Evolutionary conservation across 2,888 invertebrate species (phyloP).

Genomic region (Drosophila antonietae): DNA sequence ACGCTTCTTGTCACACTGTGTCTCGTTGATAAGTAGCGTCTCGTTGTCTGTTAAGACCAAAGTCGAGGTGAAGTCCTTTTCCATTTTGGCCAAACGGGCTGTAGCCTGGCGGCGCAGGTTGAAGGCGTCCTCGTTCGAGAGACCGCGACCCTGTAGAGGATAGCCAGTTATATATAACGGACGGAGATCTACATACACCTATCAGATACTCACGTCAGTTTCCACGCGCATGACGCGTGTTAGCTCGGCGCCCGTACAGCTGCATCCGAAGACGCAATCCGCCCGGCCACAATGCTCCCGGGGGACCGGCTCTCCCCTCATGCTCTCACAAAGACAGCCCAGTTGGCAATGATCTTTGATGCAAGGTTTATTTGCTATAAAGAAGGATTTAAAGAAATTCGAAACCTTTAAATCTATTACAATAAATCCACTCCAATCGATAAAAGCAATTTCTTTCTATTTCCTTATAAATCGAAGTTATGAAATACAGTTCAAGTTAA

Average conservation of each 20-base stretch:
- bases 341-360: slow-evolving; percentile 86
- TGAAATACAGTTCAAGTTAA: no score
- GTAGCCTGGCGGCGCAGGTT: slow-evolving; percentile 83
- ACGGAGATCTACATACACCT: background rate
- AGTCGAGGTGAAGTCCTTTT: slow-evolving; percentile 90
- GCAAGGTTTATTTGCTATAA: slow-evolving; percentile 84
- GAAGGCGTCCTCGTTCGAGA: slow-evolving; percentile 83
- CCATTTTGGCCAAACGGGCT: slow-evolving; percentile 88
- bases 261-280: slow-evolving; percentile 85
- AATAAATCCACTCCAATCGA: background rate
- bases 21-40: slow-evolving; percentile 87
- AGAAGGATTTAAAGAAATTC: background rate
- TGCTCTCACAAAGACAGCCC: slow-evolving; percentile 89
- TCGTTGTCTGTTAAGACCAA: slow-evolving; percentile 88
- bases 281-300: slow-evolving; percentile 87
- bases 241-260: slow-evolving; percentile 81
- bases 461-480: no score
- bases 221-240: slow-evolving; percentile 82
- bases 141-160: slow-evolving; percentile 72
- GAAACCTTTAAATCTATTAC: background rate
- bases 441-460: no score
- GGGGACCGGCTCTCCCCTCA: slow-evolving; percentile 84
- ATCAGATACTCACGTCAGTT: slow-evolving; percentile 73
- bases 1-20: slow-evolving; percentile 84
- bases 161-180: background rate